Evolutionary conservation across 2,797 vertebrate species (phyloP).

Genomic region (Acropternis orthonyx): DNA sequence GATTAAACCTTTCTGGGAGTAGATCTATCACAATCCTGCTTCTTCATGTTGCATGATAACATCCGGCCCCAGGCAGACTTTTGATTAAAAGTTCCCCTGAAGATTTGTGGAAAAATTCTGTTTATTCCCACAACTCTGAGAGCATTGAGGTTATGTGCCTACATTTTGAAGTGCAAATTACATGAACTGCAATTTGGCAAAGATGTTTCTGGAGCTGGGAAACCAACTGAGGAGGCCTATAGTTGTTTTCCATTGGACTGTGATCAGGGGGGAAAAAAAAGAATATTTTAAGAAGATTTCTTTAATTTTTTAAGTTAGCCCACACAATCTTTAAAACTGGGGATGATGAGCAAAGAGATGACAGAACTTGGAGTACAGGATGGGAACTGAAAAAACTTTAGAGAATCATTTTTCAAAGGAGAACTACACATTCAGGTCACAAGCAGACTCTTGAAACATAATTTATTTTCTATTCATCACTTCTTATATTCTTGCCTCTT

Average conservation of each 20-base stretch:
- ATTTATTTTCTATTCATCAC: neutral
- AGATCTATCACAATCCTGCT: constrained; percentile 59
- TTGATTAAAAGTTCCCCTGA: constrained; percentile 61
- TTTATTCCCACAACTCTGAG: constrained; percentile 64
- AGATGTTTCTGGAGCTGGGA: neutral
- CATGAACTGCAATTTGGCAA: constrained; percentile 46
- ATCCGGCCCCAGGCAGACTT: constrained; percentile 57
- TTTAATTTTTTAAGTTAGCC: constrained; percentile 2
- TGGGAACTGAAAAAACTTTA: constrained; percentile 8
- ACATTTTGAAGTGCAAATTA: constrained; percentile 67
- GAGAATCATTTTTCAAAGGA: constrained; percentile 6
- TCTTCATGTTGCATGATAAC: constrained; percentile 63
- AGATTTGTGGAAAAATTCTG: constrained; percentile 66
- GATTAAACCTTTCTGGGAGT: constrained; percentile 61
- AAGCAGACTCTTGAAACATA: neutral
- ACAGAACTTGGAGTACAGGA: neutral
- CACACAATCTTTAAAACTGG: neutral
- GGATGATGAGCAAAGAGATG: neutral
- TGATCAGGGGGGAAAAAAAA: neutral
- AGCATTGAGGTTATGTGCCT: constrained; percentile 40
- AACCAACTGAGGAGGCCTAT: neutral
- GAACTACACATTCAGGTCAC: neutral
- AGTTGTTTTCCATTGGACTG: neutral
- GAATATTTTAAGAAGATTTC: neutral
- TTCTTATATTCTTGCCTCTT: neutral